phyloP scores from a whole-genome alignment of 2,888 invertebrate genomes.

The Malthinus seriepunctatus region DNA sequence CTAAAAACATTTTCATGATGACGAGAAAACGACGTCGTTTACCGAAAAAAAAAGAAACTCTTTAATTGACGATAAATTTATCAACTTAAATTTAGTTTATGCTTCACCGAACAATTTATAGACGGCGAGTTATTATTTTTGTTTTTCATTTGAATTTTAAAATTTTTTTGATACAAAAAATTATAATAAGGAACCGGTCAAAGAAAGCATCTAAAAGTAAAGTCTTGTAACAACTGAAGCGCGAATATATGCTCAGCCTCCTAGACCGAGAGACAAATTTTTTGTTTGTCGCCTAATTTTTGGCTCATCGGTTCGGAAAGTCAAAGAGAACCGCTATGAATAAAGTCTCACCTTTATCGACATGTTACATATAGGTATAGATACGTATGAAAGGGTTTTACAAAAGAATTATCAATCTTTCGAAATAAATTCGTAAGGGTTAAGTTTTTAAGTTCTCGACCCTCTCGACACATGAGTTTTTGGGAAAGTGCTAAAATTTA shows the following conservation, averaged over 20 bases:
- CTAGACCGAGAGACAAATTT: constrained; percentile 35
- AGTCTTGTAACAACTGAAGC: constrained; percentile 33
- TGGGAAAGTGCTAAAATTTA: neutral
- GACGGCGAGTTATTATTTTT: too few species aligned
- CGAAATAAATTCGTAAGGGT: neutral
- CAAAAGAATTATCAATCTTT: constrained; percentile 15
- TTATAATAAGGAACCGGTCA: constrained; percentile 12
- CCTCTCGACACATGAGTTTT: neutral
- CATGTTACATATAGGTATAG: constrained; percentile 10
- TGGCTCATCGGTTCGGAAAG: constrained; percentile 53
- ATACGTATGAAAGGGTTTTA: neutral
- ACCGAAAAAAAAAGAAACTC: too few species aligned
- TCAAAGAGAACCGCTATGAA: constrained; percentile 50
- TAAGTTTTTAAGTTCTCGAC: constrained; percentile 2
- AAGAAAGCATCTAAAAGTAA: constrained; percentile 12
- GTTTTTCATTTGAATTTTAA: too few species aligned
- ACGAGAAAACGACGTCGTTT: too few species aligned
- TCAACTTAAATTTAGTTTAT: too few species aligned
- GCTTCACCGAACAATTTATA: too few species aligned
- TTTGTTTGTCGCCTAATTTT: constrained; percentile 45
- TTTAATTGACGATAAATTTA: too few species aligned
- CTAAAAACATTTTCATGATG: too few species aligned
- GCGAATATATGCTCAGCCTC: constrained; percentile 35
- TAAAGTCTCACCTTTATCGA: constrained; percentile 27
- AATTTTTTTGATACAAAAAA: constrained; percentile 1